Evolutionary conservation across 1,140 invertebrate genomes (phyloP), one percentile per base, ranked within the genome.

Genomic region (Neuroterus valhalla): DNA sequence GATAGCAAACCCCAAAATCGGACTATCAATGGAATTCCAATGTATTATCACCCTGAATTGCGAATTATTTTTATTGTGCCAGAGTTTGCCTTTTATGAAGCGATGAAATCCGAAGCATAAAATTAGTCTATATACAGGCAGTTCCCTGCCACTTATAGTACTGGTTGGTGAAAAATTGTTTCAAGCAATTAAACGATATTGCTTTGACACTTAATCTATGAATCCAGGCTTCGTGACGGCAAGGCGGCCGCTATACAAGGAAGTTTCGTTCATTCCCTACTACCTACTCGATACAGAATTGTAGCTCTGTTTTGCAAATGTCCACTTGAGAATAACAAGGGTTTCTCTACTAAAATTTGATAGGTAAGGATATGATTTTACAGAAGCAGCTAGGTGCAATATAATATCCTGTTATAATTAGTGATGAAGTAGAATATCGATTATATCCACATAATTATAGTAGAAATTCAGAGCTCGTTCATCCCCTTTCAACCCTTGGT

Each of bases 81-180:
- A 19, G 19, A 55, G 50, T 55, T 21, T 55, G 50, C 23, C 50
- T 55, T 55, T 55, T 55, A 55, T 55, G 50, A 21, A 12, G 50
- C 50, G 23, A 55, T 55, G 50, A 55, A 55, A 55, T 6, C 23
- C 23, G 50, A 23, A 55, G 50, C 17, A 55, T 55, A 55, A 55
- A 55, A 55, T 21, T 55, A 55, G 50, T 55, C 50, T 55, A 55
- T 19, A 55, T 55, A 21, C 50, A 55, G 50, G 50, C 19, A 55
- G 23, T 55, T 21, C 19, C 23, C 50, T 55, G 50, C 50, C 50
- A 55, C 21, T 55, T 12, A 55, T 55, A 55, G 23, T 55, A 23
- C 50, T 55, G 23, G 50, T 26, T 55, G 50, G 50, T 55, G 50
- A 55, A 55, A 55, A 55, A 55, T 55, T 55, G 23, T 23, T 55